These are phyloP conservation scores for Entomyzon cyanotis DNA, from an alignment of 2,113 vertebrate species.

Conservation along the genomic window DNA sequence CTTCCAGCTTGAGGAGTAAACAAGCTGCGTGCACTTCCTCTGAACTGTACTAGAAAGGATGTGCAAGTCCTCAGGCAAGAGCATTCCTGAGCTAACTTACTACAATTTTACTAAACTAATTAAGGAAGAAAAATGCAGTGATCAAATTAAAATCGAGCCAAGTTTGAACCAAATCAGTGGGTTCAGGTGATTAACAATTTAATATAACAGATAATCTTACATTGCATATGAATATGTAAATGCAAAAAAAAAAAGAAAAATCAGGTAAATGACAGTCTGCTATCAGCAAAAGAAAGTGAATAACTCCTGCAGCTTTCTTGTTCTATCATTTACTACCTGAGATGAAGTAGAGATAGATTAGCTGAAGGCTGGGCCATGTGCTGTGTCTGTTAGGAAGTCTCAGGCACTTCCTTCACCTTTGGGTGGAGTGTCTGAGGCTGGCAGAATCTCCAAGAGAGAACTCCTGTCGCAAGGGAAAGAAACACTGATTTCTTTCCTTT, in stretches of 20 bases:
- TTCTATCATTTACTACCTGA: background rate
- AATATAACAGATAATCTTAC: background rate
- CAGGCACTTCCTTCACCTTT: background rate
- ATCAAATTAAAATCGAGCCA: background rate
- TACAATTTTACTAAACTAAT: background rate
- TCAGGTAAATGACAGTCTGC: background rate
- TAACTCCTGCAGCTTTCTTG: background rate
- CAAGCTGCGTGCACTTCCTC: background rate
- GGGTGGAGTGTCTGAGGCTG: background rate
- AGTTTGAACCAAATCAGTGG: background rate
- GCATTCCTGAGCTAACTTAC: background rate
- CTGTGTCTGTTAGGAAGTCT: background rate
- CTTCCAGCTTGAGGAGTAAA: background rate
- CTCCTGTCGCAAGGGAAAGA: background rate
- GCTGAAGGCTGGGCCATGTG: fast-evolving
- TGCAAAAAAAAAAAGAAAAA: background rate
- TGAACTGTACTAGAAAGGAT: constrained; percentile 4
- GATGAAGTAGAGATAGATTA: background rate
- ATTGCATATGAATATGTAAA: background rate
- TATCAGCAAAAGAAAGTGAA: background rate
- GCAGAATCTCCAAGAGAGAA: background rate
- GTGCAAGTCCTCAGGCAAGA: background rate
- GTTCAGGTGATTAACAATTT: background rate
- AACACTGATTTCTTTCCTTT: fast-evolving
- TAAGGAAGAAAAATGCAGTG: background rate